Evolutionary conservation across 2,888 invertebrate genomes (phyloP), one percentile per base, ranked within the genome.

Genomic region (Thysanoteuthis rhombus): DNA sequence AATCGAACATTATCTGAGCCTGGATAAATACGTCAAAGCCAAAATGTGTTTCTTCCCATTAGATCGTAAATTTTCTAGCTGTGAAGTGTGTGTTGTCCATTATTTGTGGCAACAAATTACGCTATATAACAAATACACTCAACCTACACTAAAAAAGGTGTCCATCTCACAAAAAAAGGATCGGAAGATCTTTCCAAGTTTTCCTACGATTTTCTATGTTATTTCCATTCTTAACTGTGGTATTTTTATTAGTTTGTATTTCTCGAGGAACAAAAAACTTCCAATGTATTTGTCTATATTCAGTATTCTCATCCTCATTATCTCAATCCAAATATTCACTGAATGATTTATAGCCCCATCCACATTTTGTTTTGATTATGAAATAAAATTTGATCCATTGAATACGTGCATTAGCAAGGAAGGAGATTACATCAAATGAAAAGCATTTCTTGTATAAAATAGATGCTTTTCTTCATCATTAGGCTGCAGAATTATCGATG

Each of bases 151-250:
- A 8, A 19, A n/a, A 32, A 32, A 6, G 0, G 1, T 12, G 6
- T 8, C 8, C 19, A 6, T 75, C 10, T 10, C 10, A 8, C 8
- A n/a, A n/a, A n/a, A 12, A 75, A 0, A 10, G 0, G 0, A 10
- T 32, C 16, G n/a, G n/a, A n/a, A 32, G 8, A 75, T 75, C 6
- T 0, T n/a, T 19, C 5, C 0, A 25, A 5, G 52, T 2, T 22
- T 1, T 6, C 5, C 5, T 22, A 22, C 2, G 25, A 25, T 4
- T 52, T 1, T 52, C 4, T 52, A 22, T 25, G 22, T 75, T 10
- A 12, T 8, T 75, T 75, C 36, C 4, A 1, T 75, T 1, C 16
- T n/a, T 36, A 75, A 75, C 75, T 0, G n/a, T 1, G n/a, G 10
- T 19, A n/a, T n/a, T 36, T 75, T n/a, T 10, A 12, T 36, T 16